Percentiles rank a stretch among this genome's conserved stretches.
phyloP scores from a whole-genome alignment of 2,888 invertebrate genomes.

The Nowickia ferox region DNA sequence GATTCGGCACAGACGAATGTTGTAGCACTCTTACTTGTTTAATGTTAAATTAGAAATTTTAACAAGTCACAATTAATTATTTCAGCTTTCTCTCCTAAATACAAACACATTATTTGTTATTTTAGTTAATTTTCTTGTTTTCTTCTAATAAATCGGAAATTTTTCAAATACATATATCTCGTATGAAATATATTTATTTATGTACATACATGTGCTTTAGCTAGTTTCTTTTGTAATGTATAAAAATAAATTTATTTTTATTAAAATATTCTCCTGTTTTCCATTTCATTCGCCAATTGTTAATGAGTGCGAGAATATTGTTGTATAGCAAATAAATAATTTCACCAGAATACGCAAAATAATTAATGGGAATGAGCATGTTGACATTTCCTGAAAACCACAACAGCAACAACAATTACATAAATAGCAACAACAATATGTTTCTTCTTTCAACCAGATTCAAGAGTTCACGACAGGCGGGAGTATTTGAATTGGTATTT shows the following conservation, averaged over 20 bases:
- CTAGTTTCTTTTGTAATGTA: not conserved
- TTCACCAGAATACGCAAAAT: conserved; percentile 69
- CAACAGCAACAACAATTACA: conserved; percentile 38
- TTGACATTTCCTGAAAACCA: conserved; percentile 70
- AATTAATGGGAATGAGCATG: conserved; percentile 60
- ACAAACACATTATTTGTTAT: conserved; percentile 2
- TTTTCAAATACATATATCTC: conserved; percentile 28
- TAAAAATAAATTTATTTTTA: conserved; percentile 31
- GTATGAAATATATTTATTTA: not conserved
- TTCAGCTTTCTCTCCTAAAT: no score
- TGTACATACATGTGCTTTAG: not conserved
- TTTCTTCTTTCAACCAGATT: conserved; percentile 5
- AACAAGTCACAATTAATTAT: no score
- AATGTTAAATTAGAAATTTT: no score
- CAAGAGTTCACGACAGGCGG: not conserved
- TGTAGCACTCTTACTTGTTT: no score
- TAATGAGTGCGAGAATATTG: conserved; percentile 47
- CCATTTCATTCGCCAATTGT: conserved; percentile 32
- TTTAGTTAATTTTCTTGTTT: conserved; percentile 2
- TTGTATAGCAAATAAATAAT: conserved; percentile 39
- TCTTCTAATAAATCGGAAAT: not conserved
- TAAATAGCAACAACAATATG: conserved; percentile 17
- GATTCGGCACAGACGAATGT: no score
- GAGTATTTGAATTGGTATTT: conserved; percentile 25
- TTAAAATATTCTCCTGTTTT: conserved; percentile 37